A percentile compares a stretch with the other conserved stretches of the same genome.
These are phyloP conservation scores for Cephalotes varians DNA, from an alignment of 2,888 invertebrate species.

Conservation along the genomic window DNA sequence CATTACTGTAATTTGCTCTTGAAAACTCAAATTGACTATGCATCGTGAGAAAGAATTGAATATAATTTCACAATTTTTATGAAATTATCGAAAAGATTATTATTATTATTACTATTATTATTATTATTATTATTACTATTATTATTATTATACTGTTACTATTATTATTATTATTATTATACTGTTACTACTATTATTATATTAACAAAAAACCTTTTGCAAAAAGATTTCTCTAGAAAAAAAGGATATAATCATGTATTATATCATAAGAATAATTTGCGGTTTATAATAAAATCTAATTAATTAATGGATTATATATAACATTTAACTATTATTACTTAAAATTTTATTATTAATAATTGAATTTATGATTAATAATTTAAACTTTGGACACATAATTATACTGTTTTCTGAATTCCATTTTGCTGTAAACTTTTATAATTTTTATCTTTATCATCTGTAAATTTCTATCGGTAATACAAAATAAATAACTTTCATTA, in stretches of 20 bases:
- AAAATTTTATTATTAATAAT: neutral
- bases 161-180: too few species aligned
- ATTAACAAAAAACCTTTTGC: neutral
- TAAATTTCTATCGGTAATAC: neutral
- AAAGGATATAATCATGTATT: neutral
- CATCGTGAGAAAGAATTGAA: constrained; percentile 27
- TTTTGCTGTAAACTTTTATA: neutral
- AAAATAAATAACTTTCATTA: neutral
- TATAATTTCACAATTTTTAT: too few species aligned
- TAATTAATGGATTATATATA: neutral
- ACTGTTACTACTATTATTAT: too few species aligned
- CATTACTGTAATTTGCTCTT: neutral
- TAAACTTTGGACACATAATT: neutral
- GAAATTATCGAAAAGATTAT: constrained; percentile 2
- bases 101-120: too few species aligned
- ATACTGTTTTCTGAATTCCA: neutral
- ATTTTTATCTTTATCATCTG: neutral
- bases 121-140: too few species aligned
- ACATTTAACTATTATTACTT: neutral
- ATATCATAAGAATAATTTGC: neutral
- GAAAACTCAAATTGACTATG: neutral
- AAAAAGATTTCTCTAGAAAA: neutral
- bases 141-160: too few species aligned
- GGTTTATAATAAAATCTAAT: neutral
- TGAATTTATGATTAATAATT: neutral